Percentiles rank a stretch among this genome's conserved stretches.
Conservation (phyloP, 2,113 vertebrate genomes). For the Psittacula cyanocephala region DNA sequence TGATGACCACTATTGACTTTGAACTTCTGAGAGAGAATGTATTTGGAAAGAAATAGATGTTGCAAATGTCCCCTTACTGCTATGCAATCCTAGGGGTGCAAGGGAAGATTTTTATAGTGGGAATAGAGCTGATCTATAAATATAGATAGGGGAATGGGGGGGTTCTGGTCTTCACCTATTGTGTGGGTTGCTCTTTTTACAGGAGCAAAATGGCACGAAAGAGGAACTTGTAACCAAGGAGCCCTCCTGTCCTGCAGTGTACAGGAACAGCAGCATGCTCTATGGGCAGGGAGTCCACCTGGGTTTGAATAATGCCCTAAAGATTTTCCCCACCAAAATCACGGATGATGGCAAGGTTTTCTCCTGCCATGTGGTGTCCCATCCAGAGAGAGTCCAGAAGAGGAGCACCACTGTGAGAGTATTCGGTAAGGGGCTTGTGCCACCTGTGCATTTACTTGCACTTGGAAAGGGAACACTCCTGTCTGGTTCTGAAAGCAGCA, state of each 20-base stretch:
- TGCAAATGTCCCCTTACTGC: neutral
- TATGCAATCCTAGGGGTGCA: accelerated
- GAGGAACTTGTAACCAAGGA: constrained; percentile 41
- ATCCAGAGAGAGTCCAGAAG: constrained; percentile 7
- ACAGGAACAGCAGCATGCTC: neutral
- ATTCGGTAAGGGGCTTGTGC: constrained; percentile 51
- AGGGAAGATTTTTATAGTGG: neutral
- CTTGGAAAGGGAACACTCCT: neutral
- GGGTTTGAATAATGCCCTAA: neutral
- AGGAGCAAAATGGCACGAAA: constrained; percentile 46
- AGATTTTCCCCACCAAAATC: constrained; percentile 45
- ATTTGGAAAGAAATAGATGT: neutral
- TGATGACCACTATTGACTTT: neutral
- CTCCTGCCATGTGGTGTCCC: neutral
- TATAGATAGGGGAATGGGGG: neutral
- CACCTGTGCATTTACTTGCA: neutral
- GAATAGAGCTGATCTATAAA: neutral
- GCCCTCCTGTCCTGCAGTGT: neutral
- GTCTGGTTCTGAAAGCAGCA: neutral
- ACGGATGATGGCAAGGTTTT: constrained; percentile 49
- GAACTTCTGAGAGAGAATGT: neutral
- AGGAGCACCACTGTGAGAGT: constrained; percentile 60
- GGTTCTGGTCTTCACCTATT: neutral
- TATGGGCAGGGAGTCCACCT: neutral
- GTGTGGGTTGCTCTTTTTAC: neutral